Conservation (phyloP, 1,140 invertebrate species). For the Sogatella furcifera region DNA sequence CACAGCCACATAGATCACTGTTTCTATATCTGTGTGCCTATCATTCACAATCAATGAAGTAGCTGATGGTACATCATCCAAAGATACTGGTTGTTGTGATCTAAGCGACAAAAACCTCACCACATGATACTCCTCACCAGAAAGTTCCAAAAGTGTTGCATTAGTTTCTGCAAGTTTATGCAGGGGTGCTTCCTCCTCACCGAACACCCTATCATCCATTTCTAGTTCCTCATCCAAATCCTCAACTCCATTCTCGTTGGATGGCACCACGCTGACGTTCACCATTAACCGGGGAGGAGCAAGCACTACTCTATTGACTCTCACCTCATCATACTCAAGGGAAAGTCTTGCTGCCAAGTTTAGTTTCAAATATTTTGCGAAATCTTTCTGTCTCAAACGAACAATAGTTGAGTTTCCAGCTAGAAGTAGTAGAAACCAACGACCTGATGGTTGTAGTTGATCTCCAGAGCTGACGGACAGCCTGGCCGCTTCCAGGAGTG, state of each 20-base stretch:
- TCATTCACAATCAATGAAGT: conserved; percentile 15
- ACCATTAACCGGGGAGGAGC: conserved; percentile 28
- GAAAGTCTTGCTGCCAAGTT: conserved; percentile 31
- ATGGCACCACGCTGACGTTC: conserved; percentile 27
- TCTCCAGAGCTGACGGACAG: conserved; percentile 1
- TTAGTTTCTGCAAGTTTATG: conserved; percentile 30
- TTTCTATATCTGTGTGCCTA: conserved; percentile 25
- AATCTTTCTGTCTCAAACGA: conserved; percentile 27
- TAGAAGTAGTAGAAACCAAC: conserved; percentile 26
- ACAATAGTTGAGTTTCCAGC: conserved; percentile 31
- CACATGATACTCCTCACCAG: conserved; percentile 31
- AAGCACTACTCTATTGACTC: conserved; percentile 27
- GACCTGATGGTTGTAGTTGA: conserved; percentile 9
- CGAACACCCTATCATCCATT: conserved; percentile 20
- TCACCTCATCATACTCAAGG: conserved; percentile 29
- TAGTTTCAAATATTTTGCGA: conserved; percentile 30
- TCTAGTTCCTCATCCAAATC: conserved; percentile 23
- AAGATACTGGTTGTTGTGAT: conserved; percentile 21
- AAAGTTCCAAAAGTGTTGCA: conserved; percentile 30
- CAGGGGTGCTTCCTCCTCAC: conserved; percentile 26
- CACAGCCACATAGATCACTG: conserved; percentile 24
- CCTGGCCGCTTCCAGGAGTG: not conserved
- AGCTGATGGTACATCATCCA: conserved; percentile 17
- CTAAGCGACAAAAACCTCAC: conserved; percentile 23
- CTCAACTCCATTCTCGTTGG: conserved; percentile 14